phyloP scores from a whole-genome alignment of 2,888 invertebrate species.

The Leptothorax acervorum region DNA sequence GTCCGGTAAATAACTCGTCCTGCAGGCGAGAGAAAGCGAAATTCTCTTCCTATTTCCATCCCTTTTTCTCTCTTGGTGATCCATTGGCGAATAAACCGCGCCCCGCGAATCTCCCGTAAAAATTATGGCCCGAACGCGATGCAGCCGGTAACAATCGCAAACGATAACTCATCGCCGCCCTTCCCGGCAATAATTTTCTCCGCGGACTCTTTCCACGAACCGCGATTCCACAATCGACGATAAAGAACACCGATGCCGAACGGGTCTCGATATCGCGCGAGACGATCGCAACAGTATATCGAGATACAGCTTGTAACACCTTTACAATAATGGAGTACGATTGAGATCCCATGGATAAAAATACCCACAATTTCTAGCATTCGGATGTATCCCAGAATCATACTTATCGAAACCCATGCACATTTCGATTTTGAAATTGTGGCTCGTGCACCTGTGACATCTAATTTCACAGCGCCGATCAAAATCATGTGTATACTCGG shows the following conservation, averaged over 20 bases:
- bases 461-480: conserved; percentile 1
- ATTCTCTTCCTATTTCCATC: conserved; percentile 15
- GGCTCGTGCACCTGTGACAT: neutral
- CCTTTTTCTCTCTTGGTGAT: neutral
- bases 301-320: neutral
- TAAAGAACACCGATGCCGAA: neutral
- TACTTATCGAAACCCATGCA: neutral
- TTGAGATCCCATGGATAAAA: neutral
- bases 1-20: conserved; percentile 51
- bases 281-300: conserved; percentile 8
- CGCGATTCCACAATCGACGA: conserved; percentile 39
- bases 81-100: conserved; percentile 33
- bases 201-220: conserved; percentile 34
- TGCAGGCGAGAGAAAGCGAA: conserved; percentile 16
- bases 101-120: conserved; percentile 37
- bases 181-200: conserved; percentile 45
- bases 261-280: conserved; percentile 11
- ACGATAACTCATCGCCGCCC: conserved; percentile 54
- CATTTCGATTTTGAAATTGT: conserved; percentile 15
- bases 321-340: conserved; percentile 1
- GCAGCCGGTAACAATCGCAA: conserved; percentile 57
- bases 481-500: neutral
- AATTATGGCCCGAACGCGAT: conserved; percentile 50
- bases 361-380: conserved; percentile 12
- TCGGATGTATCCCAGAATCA: neutral